These are phyloP conservation scores for Syngnathus typhle DNA, from an alignment of 2,113 vertebrate genomes.

Conservation along the genomic window DNA sequence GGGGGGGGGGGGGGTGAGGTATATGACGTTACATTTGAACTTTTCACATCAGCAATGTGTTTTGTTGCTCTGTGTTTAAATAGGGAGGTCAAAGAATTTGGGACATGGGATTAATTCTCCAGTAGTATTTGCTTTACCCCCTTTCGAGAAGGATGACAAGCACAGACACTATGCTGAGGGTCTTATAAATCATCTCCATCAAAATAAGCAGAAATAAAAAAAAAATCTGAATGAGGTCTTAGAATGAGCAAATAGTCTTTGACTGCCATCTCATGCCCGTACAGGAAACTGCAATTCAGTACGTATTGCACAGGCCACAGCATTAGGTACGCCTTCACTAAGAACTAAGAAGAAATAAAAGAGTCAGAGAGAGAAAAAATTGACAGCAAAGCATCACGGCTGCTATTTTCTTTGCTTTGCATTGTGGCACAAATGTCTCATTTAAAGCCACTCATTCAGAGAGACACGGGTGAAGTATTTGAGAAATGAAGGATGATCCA, in stretches of 20 bases:
- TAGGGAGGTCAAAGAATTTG: slow-evolving; percentile 20
- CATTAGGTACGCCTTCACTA: neutral
- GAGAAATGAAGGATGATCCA: neutral
- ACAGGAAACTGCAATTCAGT: neutral
- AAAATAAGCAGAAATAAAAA: neutral
- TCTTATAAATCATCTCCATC: no score
- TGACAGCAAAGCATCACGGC: neutral
- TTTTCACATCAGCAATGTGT: neutral
- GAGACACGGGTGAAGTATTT: neutral
- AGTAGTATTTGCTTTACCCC: no score
- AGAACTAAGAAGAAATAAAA: neutral
- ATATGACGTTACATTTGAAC: no score
- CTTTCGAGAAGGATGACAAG: neutral
- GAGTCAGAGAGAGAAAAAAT: neutral
- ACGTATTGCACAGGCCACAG: neutral
- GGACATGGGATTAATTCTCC: neutral
- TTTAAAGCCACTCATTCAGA: neutral
- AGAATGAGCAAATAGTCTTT: slow-evolving; percentile 5
- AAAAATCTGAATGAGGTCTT: neutral
- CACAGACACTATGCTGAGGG: neutral
- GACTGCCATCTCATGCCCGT: slow-evolving; percentile 56
- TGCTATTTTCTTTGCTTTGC: neutral
- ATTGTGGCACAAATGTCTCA: neutral
- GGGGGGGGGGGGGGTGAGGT: neutral
- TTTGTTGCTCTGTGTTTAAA: slow-evolving; percentile 4